Conservation (phyloP, 2,888 invertebrate species). For the Aquatica leii region DNA sequence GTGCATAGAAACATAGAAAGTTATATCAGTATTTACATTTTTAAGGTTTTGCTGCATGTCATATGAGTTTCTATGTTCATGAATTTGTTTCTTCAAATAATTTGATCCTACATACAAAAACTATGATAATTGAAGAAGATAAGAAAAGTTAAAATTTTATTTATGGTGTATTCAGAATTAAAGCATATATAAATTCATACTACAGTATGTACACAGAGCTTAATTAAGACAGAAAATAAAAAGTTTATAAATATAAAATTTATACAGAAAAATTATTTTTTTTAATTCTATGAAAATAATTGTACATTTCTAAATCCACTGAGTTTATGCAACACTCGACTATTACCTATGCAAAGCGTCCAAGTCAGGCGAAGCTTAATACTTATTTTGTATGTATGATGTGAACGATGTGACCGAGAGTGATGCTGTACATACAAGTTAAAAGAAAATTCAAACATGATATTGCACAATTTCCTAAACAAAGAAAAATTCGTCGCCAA, state of each 20-base stretch:
- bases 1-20: too few species aligned
- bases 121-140: too few species aligned
- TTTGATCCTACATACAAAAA: too few species aligned
- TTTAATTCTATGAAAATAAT: constrained; percentile 33
- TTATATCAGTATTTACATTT: too few species aligned
- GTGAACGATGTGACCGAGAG: constrained; percentile 19
- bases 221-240: constrained; percentile 31
- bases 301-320: constrained; percentile 30
- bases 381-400: constrained; percentile 25
- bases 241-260: constrained; percentile 27
- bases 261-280: constrained; percentile 24
- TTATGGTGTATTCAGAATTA: constrained; percentile 33
- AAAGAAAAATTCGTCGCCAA: constrained; percentile 21
- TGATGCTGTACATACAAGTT: constrained; percentile 26
- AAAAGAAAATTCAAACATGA: constrained; percentile 13
- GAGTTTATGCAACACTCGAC: constrained; percentile 31
- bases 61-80: too few species aligned
- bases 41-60: too few species aligned
- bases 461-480: constrained; percentile 27
- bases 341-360: constrained; percentile 34
- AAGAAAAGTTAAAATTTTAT: too few species aligned
- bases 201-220: constrained; percentile 41
- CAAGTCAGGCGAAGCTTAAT: constrained; percentile 33
- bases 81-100: too few species aligned
- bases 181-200: constrained; percentile 40